Percentiles rank a stretch among this genome's conserved stretches.
These are phyloP conservation scores for Hypotaenidia philippensis DNA, from an alignment of 2,797 vertebrate genomes.

Conservation along the genomic window DNA sequence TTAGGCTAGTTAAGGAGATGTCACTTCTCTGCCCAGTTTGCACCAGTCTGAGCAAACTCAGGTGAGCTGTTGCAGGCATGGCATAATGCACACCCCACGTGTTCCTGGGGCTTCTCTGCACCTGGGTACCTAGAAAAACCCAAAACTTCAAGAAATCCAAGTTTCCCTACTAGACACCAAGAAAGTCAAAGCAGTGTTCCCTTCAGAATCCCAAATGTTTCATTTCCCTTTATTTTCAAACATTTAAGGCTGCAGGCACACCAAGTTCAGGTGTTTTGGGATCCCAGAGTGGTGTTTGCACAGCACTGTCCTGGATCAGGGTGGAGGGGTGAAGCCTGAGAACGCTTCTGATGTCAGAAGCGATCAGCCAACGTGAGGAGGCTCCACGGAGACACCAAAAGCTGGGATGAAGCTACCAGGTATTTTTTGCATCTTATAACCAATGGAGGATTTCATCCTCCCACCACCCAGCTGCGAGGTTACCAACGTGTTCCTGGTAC, in stretches of 20 bases:
- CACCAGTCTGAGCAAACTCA: not conserved
- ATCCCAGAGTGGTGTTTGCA: not conserved
- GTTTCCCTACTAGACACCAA: fast-evolving
- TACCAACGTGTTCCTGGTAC: too few relatives aligned
- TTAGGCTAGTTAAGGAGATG: not conserved
- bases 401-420: fast-evolving
- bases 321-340: not conserved
- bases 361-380: not conserved
- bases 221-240: not conserved
- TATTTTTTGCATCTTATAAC: not conserved
- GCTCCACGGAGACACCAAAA: not conserved
- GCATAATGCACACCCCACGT: not conserved
- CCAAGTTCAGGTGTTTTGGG: fast-evolving
- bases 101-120: not conserved
- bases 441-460: not conserved
- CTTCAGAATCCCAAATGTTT: not conserved
- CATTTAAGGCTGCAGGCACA: not conserved
- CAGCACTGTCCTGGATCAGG: not conserved
- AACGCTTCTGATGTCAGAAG: not conserved
- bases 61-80: not conserved
- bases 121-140: not conserved
- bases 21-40: not conserved
- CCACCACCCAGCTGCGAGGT: too few relatives aligned
- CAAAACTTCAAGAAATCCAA: not conserved
- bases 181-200: fast-evolving